Percentiles rank a stretch among this genome's conserved stretches.
Conservation (phyloP, 2,113 vertebrate species). For the Pardalotus punctatus region DNA sequence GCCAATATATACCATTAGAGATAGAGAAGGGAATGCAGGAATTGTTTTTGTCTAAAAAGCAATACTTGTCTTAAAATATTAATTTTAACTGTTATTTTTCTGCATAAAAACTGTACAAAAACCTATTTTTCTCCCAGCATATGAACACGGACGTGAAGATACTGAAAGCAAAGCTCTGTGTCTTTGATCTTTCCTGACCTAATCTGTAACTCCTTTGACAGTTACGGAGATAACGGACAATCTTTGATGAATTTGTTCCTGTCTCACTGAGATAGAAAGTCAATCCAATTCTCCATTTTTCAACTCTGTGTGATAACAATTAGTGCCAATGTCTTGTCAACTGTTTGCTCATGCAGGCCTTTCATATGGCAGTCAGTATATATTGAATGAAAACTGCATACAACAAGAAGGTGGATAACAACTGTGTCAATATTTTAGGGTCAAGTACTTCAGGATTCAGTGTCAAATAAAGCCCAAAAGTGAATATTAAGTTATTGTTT, state of each 20-base stretch:
- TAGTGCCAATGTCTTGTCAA: slow-evolving; percentile 40
- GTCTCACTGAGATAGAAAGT: slow-evolving; percentile 46
- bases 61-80: background rate
- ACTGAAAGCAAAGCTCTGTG: background rate
- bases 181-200: slow-evolving; percentile 27
- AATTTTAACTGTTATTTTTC: background rate
- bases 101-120: background rate
- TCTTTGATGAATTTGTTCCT: slow-evolving; percentile 44
- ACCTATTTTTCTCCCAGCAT: background rate
- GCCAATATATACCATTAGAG: background rate
- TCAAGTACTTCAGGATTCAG: background rate
- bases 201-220: slow-evolving; percentile 7
- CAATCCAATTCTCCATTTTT: slow-evolving; percentile 46
- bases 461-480: background rate
- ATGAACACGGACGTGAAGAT: background rate
- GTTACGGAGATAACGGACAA: background rate
- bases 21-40: background rate
- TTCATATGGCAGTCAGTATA: background rate
- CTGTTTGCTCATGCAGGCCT: background rate
- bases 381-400: background rate
- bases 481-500: background rate
- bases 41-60: background rate
- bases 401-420: background rate
- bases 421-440: slow-evolving; percentile 24
- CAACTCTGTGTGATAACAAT: slow-evolving; percentile 9